Base-by-base conservation (phyloP, 2,797 vertebrate genomes). In the Artibeus lituratus region DNA sequence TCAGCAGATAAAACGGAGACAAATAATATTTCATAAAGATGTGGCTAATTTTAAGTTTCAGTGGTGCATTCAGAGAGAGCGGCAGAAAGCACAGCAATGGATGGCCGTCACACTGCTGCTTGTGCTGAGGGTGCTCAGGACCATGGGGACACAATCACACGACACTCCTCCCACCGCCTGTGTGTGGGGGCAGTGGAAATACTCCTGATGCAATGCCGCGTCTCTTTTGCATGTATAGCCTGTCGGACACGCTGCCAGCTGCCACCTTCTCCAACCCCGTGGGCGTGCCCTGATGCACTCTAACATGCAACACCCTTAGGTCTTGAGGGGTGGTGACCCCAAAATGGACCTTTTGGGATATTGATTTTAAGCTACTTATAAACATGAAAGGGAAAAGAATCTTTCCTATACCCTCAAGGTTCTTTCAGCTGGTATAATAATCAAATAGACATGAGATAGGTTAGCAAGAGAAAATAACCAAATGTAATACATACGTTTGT, bases 31-130 rank as follows among this genome's bases (percentile, higher is more conserved):
- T 82, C 49, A 67, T 53, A 69, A 78, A 87, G 32, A 78, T 69
- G 29, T 76, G 35, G 73, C 19, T 87, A 88, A 82, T 92, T 82
- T 87, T 37, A 82, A 77, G 26, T 94, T 85, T 85, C 69, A 85
- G 55, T 42, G 55, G 16, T 57, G 35, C 19, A 53, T 51, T 65
- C 10, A 10, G 15, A 94, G 78, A 59, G 76, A 47, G 49, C 9
- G 37, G 37, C 24, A 73, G 44, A 44, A 44, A 70, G 84, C 69
- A 72, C 37, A 94, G 72, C 82, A 87, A 70, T 42, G 44, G 51
- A 78, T 32, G 37, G 22, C 51, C 35, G 35, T 35, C 32, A 11
- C 74, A 65, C 85, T 70, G 39, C 51, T 73, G 72, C 65, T 77
- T n/a, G 35, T 73, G 51, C 59, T 70, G 90, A 51, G 51, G 74